Evolutionary conservation across 2,113 vertebrate species (phyloP).

Genomic region (Patagioenas fasciata): DNA sequence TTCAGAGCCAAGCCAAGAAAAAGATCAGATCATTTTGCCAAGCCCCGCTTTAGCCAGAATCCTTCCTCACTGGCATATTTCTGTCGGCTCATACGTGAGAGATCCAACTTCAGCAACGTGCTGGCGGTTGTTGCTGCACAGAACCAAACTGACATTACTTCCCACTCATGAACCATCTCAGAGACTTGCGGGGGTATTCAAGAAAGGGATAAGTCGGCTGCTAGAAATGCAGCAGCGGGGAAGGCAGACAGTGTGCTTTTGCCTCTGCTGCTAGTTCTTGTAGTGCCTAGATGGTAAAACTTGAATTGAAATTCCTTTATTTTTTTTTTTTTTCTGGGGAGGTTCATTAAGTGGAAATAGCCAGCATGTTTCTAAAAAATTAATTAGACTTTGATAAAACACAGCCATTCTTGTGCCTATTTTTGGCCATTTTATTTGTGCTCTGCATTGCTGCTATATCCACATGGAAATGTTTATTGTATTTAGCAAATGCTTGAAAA

Average conservation of each 20-base stretch:
- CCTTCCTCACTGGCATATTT: not conserved
- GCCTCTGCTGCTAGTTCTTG: not conserved
- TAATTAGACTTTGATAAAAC: not conserved
- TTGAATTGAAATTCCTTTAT: not conserved
- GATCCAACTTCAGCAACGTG: not conserved
- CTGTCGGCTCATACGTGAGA: not conserved
- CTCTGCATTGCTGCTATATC: not conserved
- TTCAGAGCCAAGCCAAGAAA: not conserved
- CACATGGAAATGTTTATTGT: not conserved
- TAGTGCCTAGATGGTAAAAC: not conserved
- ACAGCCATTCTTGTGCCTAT: not conserved
- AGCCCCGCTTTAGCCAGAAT: not conserved
- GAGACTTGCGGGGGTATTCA: not conserved
- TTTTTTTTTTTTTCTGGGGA: not conserved
- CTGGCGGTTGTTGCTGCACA: not conserved
- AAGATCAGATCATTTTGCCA: not conserved
- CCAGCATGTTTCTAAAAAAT: not conserved
- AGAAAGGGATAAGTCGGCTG: not conserved
- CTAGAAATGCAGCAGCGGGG: not conserved
- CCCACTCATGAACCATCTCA: not conserved
- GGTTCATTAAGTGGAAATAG: not conserved
- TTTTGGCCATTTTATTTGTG: not conserved
- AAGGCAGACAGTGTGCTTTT: not conserved
- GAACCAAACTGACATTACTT: not conserved
- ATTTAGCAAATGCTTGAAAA: constrained; percentile 4